Percentiles rank a stretch among this genome's conserved stretches.
These are phyloP conservation scores for Lophius americanus DNA, from an alignment of 2,797 vertebrate genomes.

Conservation along the genomic window DNA sequence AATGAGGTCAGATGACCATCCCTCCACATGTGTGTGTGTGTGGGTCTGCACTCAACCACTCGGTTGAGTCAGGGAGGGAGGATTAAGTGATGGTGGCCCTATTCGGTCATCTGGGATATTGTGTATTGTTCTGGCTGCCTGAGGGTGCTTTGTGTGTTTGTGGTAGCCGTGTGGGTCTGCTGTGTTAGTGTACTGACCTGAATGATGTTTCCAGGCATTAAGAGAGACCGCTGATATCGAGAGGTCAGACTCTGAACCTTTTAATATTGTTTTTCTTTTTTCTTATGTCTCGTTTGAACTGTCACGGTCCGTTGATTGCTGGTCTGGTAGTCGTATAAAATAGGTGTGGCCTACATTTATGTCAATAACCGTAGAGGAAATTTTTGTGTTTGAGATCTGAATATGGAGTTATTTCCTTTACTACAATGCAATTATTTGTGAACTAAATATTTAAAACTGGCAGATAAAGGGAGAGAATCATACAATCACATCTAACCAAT, in stretches of 20 bases:
- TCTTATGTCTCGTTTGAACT: conserved; percentile 8
- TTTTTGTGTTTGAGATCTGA: not conserved
- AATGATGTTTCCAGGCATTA: conserved; percentile 73
- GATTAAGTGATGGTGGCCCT: conserved; percentile 74
- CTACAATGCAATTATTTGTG: no score
- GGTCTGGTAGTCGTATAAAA: conserved; percentile 6
- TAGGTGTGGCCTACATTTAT: not conserved
- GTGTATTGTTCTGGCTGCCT: conserved; percentile 71
- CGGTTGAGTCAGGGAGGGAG: conserved; percentile 36
- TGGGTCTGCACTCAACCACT: conserved; percentile 45
- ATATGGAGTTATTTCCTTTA: no score
- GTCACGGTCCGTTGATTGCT: conserved; percentile 1
- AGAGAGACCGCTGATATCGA: conserved; percentile 56
- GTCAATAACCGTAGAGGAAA: not conserved
- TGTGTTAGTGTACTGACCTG: conserved; percentile 72
- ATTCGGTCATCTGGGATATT: conserved; percentile 73
- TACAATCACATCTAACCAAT: no score
- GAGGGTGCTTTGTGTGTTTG: conserved; percentile 42
- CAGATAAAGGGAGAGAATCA: no score
- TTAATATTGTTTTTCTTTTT: conserved; percentile 37
- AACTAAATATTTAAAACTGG: no score
- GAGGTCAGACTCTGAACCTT: conserved; percentile 57
- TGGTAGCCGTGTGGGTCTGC: conserved; percentile 25
- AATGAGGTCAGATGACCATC: conserved; percentile 52
- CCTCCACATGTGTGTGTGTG: conserved; percentile 29